Evolutionary conservation across 2,888 invertebrate genomes (phyloP).

Genomic region (Entomobrya multifasciata): DNA sequence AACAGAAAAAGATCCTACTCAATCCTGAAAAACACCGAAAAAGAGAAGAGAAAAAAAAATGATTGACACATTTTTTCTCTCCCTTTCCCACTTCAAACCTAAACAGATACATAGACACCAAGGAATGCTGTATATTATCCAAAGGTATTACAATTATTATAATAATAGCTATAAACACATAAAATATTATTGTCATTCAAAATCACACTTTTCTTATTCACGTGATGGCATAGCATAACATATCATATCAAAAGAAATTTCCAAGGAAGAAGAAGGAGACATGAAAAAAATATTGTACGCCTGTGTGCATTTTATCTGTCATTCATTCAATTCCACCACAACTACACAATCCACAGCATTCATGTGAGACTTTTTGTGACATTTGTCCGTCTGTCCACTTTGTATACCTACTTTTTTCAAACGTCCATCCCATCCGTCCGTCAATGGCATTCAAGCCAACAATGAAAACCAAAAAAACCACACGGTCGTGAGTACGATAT

Average conservation of each 20-base stretch:
- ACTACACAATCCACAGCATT: not conserved
- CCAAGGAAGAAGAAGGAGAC: no score
- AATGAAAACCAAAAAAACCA: constrained; percentile 4
- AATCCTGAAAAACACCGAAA: not conserved
- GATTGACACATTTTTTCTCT: constrained; percentile 70
- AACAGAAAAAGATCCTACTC: not conserved
- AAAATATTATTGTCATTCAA: constrained; percentile 2
- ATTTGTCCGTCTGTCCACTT: constrained; percentile 1
- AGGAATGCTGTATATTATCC: not conserved
- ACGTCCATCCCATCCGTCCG: not conserved
- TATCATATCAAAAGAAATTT: not conserved
- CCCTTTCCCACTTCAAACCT: not conserved
- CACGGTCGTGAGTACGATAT: not conserved
- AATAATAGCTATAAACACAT: not conserved
- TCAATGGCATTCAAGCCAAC: constrained; percentile 18
- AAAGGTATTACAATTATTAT: constrained; percentile 4
- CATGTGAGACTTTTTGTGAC: not conserved
- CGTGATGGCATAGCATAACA: no score
- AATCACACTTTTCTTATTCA: not conserved
- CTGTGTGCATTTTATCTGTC: constrained; percentile 65
- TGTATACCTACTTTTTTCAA: no score
- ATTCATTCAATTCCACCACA: constrained; percentile 62
- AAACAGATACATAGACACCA: no score
- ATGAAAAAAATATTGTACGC: no score
- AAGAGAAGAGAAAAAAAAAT: constrained; percentile 44